Percentiles rank a stretch among this genome's conserved stretches.
Conservation (phyloP, 1,140 invertebrate species). For the Carposina sasakii region DNA sequence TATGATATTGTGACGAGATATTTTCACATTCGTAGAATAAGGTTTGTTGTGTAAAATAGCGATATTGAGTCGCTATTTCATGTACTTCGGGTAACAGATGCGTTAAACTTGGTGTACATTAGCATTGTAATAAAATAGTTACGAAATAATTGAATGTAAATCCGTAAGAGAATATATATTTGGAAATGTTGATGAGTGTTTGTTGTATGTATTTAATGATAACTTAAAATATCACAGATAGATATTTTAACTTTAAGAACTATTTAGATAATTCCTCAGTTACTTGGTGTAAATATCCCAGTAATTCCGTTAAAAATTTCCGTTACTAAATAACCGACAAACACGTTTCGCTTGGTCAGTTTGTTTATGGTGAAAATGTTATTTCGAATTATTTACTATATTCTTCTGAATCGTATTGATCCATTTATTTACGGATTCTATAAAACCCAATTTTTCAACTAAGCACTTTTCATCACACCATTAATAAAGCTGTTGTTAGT, state of each 20-base stretch:
- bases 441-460: too few species aligned
- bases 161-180: constrained; percentile 67
- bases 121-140: constrained; percentile 65
- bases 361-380: too few species aligned
- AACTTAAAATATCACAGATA: constrained; percentile 60
- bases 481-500: too few species aligned
- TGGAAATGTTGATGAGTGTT: constrained; percentile 66
- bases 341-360: constrained; percentile 63
- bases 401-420: too few species aligned
- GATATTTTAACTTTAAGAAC: constrained; percentile 59
- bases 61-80: too few species aligned
- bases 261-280: constrained; percentile 58
- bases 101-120: constrained; percentile 65
- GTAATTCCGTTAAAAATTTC: too few species aligned
- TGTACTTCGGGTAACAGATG: constrained; percentile 62
- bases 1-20: constrained; percentile 65
- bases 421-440: too few species aligned
- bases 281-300: too few species aligned
- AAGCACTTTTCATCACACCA: too few species aligned
- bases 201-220: constrained; percentile 68
- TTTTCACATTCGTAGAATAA: constrained; percentile 69
- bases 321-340: constrained; percentile 52
- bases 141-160: constrained; percentile 56
- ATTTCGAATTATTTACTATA: too few species aligned
- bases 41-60: constrained; percentile 67